phyloP scores from a whole-genome alignment of 2,888 invertebrate genomes.

The Megastigmus dorsalis region DNA sequence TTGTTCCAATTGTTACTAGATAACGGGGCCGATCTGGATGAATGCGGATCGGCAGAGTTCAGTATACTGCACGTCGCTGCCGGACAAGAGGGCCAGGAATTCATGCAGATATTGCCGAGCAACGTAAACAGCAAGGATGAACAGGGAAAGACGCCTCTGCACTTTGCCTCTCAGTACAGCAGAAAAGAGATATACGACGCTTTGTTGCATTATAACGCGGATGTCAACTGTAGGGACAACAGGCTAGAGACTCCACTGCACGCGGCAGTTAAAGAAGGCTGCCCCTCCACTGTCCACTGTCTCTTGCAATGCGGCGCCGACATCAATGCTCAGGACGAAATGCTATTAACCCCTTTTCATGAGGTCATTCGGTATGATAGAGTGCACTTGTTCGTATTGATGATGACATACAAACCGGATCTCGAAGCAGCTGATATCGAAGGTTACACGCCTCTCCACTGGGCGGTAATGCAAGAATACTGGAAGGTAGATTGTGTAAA shows the following conservation, averaged over 20 bases:
- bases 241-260: slow-evolving; percentile 36
- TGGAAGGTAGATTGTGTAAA: slow-evolving; percentile 69
- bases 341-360: slow-evolving; percentile 70
- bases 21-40: background rate
- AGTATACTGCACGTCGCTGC: slow-evolving; percentile 36
- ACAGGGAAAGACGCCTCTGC: slow-evolving; percentile 35
- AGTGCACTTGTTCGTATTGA: slow-evolving; percentile 62
- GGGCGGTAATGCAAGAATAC: slow-evolving; percentile 73
- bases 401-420: slow-evolving; percentile 64
- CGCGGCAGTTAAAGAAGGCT: slow-evolving; percentile 6
- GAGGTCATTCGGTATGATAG: slow-evolving; percentile 70
- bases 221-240: slow-evolving; percentile 77
- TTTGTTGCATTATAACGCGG: slow-evolving; percentile 69
- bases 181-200: background rate
- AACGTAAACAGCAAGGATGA: slow-evolving; percentile 48
- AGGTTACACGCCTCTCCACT: slow-evolving; percentile 73
- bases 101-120: background rate
- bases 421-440: slow-evolving; percentile 69
- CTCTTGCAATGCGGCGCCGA: slow-evolving; percentile 73
- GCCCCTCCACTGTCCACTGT: background rate
- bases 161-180: slow-evolving; percentile 5
- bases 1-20: background rate
- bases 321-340: slow-evolving; percentile 76
- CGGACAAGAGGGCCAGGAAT: background rate
- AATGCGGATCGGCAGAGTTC: background rate